Base-by-base conservation (phyloP, 2,888 invertebrate genomes). In the Perdita meconis region DNA sequence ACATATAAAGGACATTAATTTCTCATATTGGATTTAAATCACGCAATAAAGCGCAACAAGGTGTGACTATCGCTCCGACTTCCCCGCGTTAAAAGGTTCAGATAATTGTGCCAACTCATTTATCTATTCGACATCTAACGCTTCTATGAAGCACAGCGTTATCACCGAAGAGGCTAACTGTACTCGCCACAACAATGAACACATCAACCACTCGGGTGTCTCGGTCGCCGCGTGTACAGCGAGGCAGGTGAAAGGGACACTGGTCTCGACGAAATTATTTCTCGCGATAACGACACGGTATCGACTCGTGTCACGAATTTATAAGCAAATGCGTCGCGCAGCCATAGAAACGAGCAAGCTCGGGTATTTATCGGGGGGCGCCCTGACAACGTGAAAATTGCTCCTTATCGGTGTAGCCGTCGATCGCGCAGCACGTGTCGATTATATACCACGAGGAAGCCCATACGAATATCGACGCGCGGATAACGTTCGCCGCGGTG, bases 171-270 rank as follows among this genome's bases (percentile, higher is more conserved):
- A 59, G 53, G 38, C 44, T 22, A 65, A 36, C 57, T 38, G 42
- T 51, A 34, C n/a, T 5, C 0, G 8, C 19, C 10, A 53, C 22
- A 64, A 74, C 73, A 70, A 74, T 59, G 74, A 57, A 65, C 51
- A 59, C 57, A 65, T 74, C 65, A 22, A 30, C 1, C 12, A 13
- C 51, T 38, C 42, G 36, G 59, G 36, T 38, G 73, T 30, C 16
- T n/a, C 12, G 42, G 16, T 64, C 44, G 10, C n/a, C 26, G 38
- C 44, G 22, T 34, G 65, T 38, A 4, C 16, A 36, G 60, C 24
- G n/a, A 30, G 61, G 60, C 75, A 77, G 61, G 75, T 74, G 76
- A 68, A 74, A 77, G 75, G 67, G 44, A 61, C 51, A 73, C 60
- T 8, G 10, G 47, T 19, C 50, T 36, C 42, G 67, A 26, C 53